Percentiles rank a stretch among this genome's conserved stretches.
Evolutionary conservation across 2,888 invertebrate species (phyloP).

Genomic region (Oegoconia quadripuncta): DNA sequence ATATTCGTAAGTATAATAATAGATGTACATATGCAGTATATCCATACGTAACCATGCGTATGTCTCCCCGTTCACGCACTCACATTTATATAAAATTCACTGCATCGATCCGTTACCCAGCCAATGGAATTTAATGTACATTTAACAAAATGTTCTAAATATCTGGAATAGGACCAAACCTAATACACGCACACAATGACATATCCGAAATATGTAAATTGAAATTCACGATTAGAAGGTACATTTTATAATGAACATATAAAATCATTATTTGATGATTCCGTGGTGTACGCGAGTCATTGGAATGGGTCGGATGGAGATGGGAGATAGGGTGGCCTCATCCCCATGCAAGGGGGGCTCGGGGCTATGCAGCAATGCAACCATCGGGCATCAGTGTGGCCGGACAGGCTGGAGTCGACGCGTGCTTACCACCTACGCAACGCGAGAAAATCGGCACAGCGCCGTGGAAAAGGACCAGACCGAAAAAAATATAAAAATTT

Average conservation of each 20-base stretch:
- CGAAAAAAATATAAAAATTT: slow-evolving; percentile 32
- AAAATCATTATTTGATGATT: slow-evolving; percentile 79
- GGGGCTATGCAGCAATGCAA: slow-evolving; percentile 61
- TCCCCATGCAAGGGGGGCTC: slow-evolving; percentile 40
- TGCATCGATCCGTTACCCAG: slow-evolving; percentile 46
- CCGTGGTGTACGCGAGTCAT: slow-evolving; percentile 62
- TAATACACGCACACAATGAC: slow-evolving; percentile 23
- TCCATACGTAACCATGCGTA: background rate
- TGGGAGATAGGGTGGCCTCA: slow-evolving; percentile 40
- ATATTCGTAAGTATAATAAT: too few species aligned
- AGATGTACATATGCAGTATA: background rate
- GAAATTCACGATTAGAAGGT: slow-evolving; percentile 17
- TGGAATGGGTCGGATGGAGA: slow-evolving; percentile 49
- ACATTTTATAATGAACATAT: slow-evolving; percentile 71
- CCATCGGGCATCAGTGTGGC: slow-evolving; percentile 72
- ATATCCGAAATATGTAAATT: slow-evolving; percentile 31
- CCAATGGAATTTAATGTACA: slow-evolving; percentile 55
- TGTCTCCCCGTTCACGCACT: background rate
- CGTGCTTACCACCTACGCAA: slow-evolving; percentile 77
- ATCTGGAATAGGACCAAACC: slow-evolving; percentile 26
- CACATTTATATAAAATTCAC: slow-evolving; percentile 20
- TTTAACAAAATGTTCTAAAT: slow-evolving; percentile 56
- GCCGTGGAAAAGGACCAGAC: slow-evolving; percentile 33
- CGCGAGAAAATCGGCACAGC: slow-evolving; percentile 62
- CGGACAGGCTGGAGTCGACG: slow-evolving; percentile 71